Evolutionary conservation across 1,140 invertebrate species (phyloP).

Genomic region (Drosophila takahashii): DNA sequence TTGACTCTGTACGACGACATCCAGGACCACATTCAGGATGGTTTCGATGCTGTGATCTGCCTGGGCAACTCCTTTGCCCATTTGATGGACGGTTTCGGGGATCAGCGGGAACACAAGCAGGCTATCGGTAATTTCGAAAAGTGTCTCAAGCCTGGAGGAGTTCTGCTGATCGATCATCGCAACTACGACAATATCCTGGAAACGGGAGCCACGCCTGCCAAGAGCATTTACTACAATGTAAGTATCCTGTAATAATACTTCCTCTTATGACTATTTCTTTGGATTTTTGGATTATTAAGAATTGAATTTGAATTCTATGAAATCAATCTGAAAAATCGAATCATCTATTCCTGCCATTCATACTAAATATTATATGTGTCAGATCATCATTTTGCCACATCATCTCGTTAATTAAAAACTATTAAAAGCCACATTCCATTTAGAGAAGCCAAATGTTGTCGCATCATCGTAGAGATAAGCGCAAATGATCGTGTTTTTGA

Average conservation of each 20-base stretch:
- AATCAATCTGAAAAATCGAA: background rate
- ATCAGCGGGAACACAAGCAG: conserved; percentile 92
- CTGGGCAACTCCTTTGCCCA: conserved; percentile 96
- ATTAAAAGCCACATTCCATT: conserved; percentile 55
- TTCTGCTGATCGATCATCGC: conserved; percentile 93
- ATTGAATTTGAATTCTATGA: too few species aligned
- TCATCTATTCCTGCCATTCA: background rate
- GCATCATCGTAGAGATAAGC: conserved; percentile 55
- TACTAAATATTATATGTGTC: background rate
- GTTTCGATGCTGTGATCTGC: conserved; percentile 93
- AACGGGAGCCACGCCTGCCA: conserved; percentile 89
- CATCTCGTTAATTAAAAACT: conserved; percentile 55
- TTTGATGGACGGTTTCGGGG: conserved; percentile 91
- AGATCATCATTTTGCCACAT: conserved; percentile 7
- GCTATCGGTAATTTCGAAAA: conserved; percentile 91
- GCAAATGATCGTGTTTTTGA: conserved; percentile 27
- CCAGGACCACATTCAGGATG: conserved; percentile 86
- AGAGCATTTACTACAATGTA: conserved; percentile 95
- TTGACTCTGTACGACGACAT: conserved; percentile 90
- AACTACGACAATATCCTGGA: conserved; percentile 94
- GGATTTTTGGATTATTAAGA: too few species aligned
- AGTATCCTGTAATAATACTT: conserved; percentile 74
- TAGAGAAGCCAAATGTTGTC: conserved; percentile 26
- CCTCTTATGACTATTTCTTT: background rate
- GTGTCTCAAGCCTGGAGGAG: conserved; percentile 93